phyloP scores from a whole-genome alignment of 2,888 invertebrate genomes.

The Drosophila subquinaria region DNA sequence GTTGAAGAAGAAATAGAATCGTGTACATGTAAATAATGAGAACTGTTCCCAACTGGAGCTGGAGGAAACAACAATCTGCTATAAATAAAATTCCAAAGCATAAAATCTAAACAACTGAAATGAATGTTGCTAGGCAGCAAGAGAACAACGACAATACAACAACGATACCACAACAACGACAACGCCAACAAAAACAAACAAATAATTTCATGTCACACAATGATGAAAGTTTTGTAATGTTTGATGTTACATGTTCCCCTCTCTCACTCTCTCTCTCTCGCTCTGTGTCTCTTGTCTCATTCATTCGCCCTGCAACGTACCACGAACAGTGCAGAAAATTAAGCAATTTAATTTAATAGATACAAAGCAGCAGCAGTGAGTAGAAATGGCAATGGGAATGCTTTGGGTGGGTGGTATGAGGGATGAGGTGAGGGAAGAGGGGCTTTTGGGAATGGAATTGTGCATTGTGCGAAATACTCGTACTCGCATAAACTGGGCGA shows the following conservation, averaged over 20 bases:
- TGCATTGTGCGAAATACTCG: constrained; percentile 43
- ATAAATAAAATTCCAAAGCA: constrained; percentile 73
- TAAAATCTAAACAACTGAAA: constrained; percentile 77
- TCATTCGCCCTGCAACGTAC: constrained; percentile 2
- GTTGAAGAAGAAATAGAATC: neutral
- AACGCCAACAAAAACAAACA: constrained; percentile 42
- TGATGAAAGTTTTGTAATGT: constrained; percentile 76
- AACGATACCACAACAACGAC: constrained; percentile 1
- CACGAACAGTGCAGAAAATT: constrained; percentile 62
- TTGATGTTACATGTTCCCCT: constrained; percentile 53
- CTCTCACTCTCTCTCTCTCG: neutral
- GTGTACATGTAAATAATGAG: constrained; percentile 43
- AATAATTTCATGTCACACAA: constrained; percentile 79
- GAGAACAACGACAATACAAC: constrained; percentile 32
- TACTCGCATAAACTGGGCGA: constrained; percentile 42
- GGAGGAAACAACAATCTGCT: constrained; percentile 37
- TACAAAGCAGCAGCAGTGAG: constrained; percentile 41
- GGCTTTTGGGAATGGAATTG: constrained; percentile 19
- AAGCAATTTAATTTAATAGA: constrained; percentile 80
- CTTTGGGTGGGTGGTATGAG: neutral
- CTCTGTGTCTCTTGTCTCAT: neutral
- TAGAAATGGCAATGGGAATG: constrained; percentile 9
- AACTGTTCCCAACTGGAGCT: constrained; percentile 16
- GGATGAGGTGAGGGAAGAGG: neutral
- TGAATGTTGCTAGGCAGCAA: constrained; percentile 67